Evolutionary conservation across 1,140 invertebrate genomes (phyloP).

Genomic region (Contarinia nasturtii): DNA sequence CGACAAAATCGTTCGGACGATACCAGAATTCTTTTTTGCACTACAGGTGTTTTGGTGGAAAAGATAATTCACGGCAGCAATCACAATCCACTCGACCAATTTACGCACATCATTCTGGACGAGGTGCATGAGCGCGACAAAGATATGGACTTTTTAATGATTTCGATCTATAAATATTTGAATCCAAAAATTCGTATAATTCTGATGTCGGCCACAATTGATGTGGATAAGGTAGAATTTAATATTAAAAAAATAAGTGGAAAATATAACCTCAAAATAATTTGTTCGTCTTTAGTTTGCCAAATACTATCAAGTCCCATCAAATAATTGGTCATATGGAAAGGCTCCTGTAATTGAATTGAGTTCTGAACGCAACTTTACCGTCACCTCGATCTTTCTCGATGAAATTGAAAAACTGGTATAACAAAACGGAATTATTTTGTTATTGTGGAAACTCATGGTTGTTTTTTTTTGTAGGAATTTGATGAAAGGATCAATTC

Average conservation of each 20-base stretch:
- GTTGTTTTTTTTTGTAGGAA: neutral
- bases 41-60: slow-evolving; percentile 56
- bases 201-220: slow-evolving; percentile 76
- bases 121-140: slow-evolving; percentile 91
- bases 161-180: slow-evolving; percentile 67
- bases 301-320: slow-evolving; percentile 43
- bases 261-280: no score
- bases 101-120: slow-evolving; percentile 84
- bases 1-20: slow-evolving; percentile 21
- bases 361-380: slow-evolving; percentile 27
- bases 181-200: slow-evolving; percentile 55
- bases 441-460: no score
- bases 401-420: slow-evolving; percentile 30
- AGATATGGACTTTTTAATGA: slow-evolving; percentile 79
- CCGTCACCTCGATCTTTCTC: slow-evolving; percentile 46
- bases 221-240: slow-evolving; percentile 33
- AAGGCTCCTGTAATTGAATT: slow-evolving; percentile 38
- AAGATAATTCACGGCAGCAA: slow-evolving; percentile 39
- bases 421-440: no score
- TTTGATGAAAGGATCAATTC: no score
- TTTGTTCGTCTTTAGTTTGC: slow-evolving; percentile 34
- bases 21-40: slow-evolving; percentile 74
- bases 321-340: slow-evolving; percentile 18
- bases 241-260: no score
- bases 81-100: slow-evolving; percentile 37